These are phyloP conservation scores for Orchestia grillus DNA, from an alignment of 1,140 invertebrate species.

Conservation along the genomic window DNA sequence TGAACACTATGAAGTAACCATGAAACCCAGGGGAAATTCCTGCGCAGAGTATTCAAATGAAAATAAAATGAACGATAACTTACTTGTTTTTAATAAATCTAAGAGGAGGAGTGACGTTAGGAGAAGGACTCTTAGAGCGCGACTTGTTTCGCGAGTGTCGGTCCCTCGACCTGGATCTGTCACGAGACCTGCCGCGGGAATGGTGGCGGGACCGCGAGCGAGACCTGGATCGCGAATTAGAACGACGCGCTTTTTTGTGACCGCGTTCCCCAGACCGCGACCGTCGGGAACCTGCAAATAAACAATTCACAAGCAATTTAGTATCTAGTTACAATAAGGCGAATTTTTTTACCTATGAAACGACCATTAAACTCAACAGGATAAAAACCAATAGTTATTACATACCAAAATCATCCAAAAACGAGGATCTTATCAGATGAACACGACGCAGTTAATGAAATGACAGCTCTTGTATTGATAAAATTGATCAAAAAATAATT, in stretches of 20 bases:
- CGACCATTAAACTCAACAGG: too few relatives aligned
- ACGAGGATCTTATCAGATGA: not conserved
- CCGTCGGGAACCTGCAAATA: slow-evolving; percentile 19
- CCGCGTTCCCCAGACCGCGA: not conserved
- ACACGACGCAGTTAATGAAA: not conserved
- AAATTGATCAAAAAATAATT: not conserved
- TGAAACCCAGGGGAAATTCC: too few relatives aligned
- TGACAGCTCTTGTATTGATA: too few relatives aligned
- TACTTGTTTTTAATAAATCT: slow-evolving; percentile 59
- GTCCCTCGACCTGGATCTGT: slow-evolving; percentile 51
- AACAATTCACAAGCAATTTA: not conserved
- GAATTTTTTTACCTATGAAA: too few relatives aligned
- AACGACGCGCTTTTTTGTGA: slow-evolving; percentile 45
- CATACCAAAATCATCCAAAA: not conserved
- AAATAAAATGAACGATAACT: slow-evolving; percentile 16
- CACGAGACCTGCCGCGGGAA: slow-evolving; percentile 21
- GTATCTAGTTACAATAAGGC: not conserved
- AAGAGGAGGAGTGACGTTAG: slow-evolving; percentile 56
- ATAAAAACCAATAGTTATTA: too few relatives aligned
- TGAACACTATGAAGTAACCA: too few relatives aligned
- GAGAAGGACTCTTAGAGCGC: slow-evolving; percentile 43
- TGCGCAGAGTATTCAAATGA: too few relatives aligned
- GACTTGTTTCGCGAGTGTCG: slow-evolving; percentile 41
- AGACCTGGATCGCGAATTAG: slow-evolving; percentile 12
- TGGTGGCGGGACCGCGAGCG: slow-evolving; percentile 17